Percentiles rank a stretch among this genome's conserved stretches.
These are phyloP conservation scores for Andricus curvator DNA, from an alignment of 2,888 invertebrate genomes.

Conservation along the genomic window DNA sequence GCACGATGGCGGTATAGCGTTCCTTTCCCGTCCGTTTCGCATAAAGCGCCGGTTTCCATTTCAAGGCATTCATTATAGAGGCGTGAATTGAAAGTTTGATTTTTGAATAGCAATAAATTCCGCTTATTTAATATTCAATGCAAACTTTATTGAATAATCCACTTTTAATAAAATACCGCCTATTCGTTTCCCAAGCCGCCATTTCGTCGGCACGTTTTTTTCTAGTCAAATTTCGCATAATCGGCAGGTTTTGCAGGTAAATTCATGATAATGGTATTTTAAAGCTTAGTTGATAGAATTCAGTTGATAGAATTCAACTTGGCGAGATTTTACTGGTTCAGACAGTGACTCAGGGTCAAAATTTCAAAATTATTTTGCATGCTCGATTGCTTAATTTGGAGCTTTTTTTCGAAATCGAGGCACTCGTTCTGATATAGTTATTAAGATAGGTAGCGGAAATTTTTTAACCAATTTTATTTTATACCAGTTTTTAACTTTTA, in stretches of 20 bases:
- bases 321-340: neutral
- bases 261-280: neutral
- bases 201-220: slow-evolving; percentile 27
- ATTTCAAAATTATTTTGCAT: neutral
- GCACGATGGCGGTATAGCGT: slow-evolving; percentile 27
- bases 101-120: neutral
- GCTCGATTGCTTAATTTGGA: neutral
- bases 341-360: neutral
- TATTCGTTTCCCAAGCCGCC: slow-evolving; percentile 26
- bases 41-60: slow-evolving; percentile 9
- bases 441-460: neutral
- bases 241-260: neutral
- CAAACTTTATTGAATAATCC: neutral
- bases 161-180: slow-evolving; percentile 16
- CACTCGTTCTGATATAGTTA: neutral
- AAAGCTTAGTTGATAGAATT: neutral
- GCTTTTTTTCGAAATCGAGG: neutral
- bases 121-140: neutral
- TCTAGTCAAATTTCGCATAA: neutral
- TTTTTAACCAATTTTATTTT: neutral
- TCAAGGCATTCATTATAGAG: neutral
- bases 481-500: neutral
- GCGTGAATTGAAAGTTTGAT: neutral
- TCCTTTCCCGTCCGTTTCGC: slow-evolving; percentile 11
- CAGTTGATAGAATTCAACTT: neutral